Percentiles rank a stretch among this genome's conserved stretches.
Evolutionary conservation across 2,797 vertebrate genomes (phyloP).

Genomic region (Poeciliopsis gracilis): DNA sequence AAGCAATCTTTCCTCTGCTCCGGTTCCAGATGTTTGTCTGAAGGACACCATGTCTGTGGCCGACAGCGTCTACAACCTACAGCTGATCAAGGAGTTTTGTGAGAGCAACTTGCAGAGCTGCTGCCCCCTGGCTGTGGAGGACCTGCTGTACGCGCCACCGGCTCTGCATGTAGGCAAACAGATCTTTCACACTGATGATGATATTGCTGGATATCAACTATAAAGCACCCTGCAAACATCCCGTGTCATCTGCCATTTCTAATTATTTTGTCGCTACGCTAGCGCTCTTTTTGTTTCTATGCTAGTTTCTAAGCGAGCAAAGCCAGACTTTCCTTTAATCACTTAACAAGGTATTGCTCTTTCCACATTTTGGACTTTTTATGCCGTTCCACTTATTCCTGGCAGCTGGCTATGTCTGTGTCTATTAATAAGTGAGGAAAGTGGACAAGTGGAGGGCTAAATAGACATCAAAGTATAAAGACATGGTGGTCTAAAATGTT

Average conservation of each 20-base stretch:
- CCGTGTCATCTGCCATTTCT: not conserved
- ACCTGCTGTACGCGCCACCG: constrained; percentile 88
- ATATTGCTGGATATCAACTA: not conserved
- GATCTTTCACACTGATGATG: not conserved
- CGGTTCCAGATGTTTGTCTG: constrained; percentile 86
- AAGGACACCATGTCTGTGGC: constrained; percentile 94
- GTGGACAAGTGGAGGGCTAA: not conserved
- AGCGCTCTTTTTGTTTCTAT: too few species aligned
- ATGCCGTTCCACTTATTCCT: not conserved
- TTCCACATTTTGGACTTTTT: not conserved
- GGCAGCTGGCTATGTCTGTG: not conserved
- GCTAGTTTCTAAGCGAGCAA: too few species aligned
- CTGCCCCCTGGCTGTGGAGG: constrained; percentile 88
- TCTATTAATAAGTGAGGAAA: not conserved
- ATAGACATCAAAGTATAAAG: not conserved
- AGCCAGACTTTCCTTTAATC: not conserved
- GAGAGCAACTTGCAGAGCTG: constrained; percentile 81
- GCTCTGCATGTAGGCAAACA: constrained; percentile 78
- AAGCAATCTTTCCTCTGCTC: not conserved
- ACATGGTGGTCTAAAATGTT: not conserved
- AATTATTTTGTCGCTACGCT: not conserved
- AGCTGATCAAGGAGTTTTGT: constrained; percentile 87
- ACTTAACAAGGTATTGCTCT: not conserved
- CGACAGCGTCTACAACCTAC: constrained; percentile 92
- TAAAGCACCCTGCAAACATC: not conserved